phyloP scores from a whole-genome alignment of 2,888 invertebrate species.

The Pyrrhia umbra region DNA sequence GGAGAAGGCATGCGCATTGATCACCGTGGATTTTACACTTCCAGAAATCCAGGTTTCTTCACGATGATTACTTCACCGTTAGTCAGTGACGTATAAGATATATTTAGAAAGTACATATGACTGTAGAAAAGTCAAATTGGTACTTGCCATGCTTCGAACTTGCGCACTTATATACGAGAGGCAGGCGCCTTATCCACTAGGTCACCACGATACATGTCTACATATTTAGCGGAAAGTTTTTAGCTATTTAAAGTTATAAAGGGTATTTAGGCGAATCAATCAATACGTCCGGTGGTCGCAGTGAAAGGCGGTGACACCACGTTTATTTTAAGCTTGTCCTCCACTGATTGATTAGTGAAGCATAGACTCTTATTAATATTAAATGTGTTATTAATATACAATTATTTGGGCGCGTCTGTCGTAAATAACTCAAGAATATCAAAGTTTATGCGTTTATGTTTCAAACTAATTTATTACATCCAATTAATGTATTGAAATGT shows the following conservation, averaged over 20 bases:
- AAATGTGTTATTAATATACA: conserved; percentile 45
- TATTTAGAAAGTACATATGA: too few species aligned
- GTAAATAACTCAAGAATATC: conserved; percentile 35
- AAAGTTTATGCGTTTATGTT: conserved; percentile 35
- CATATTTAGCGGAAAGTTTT: not conserved
- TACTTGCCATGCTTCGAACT: too few species aligned
- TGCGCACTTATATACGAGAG: too few species aligned
- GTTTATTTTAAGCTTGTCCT: conserved; percentile 14
- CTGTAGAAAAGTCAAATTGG: too few species aligned
- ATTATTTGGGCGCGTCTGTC: conserved; percentile 38
- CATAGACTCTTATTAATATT: conserved; percentile 30
- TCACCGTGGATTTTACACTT: too few species aligned
- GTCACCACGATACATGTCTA: not conserved
- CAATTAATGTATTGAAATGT: conserved; percentile 41
- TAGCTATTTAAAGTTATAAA: not conserved
- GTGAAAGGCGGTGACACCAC: conserved; percentile 6
- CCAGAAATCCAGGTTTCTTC: too few species aligned
- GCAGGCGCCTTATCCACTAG: too few species aligned
- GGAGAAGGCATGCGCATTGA: too few species aligned
- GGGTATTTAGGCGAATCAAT: not conserved
- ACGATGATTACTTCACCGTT: too few species aligned
- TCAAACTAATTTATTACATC: conserved; percentile 40
- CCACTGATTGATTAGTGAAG: conserved; percentile 30
- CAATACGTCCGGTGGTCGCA: not conserved
- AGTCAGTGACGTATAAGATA: too few species aligned